Evolutionary conservation across 2,888 invertebrate genomes (phyloP).

Genomic region (Parnassius apollo): DNA sequence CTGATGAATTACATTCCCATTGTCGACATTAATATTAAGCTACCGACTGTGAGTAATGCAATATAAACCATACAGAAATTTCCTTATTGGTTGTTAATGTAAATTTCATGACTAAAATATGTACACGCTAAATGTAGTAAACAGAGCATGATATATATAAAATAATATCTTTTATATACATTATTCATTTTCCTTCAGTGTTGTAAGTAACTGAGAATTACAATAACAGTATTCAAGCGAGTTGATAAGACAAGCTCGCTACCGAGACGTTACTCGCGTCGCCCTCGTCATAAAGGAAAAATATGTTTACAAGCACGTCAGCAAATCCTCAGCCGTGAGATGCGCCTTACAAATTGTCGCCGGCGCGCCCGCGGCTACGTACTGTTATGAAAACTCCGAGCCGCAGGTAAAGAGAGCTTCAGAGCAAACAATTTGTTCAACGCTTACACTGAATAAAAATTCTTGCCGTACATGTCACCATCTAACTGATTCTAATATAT

Average conservation of each 20-base stretch:
- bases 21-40: conserved; percentile 40
- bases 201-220: conserved; percentile 22
- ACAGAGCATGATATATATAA: no score
- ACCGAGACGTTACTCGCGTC: conserved; percentile 24
- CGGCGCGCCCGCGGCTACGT: conserved; percentile 58
- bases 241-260: conserved; percentile 17
- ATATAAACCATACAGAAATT: conserved; percentile 31
- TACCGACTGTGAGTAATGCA: conserved; percentile 23
- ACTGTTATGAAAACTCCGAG: conserved; percentile 69
- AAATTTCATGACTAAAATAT: no score
- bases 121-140: no score
- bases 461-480: conserved; percentile 53
- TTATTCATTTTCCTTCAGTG: conserved; percentile 6
- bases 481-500: conserved; percentile 55
- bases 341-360: conserved; percentile 67
- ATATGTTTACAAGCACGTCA: conserved; percentile 71
- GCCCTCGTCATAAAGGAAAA: conserved; percentile 41
- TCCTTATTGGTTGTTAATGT: no score
- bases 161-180: conserved; percentile 6
- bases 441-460: conserved; percentile 72
- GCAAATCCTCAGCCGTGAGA: conserved; percentile 57
- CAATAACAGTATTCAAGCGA: conserved; percentile 15
- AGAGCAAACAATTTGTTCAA: conserved; percentile 73
- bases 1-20: conserved; percentile 30
- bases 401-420: conserved; percentile 65